Evolutionary conservation across 2,113 vertebrate genomes (phyloP), one percentile per base, ranked within the genome.

Genomic region (Sinocyclocheilus anophthalmus): DNA sequence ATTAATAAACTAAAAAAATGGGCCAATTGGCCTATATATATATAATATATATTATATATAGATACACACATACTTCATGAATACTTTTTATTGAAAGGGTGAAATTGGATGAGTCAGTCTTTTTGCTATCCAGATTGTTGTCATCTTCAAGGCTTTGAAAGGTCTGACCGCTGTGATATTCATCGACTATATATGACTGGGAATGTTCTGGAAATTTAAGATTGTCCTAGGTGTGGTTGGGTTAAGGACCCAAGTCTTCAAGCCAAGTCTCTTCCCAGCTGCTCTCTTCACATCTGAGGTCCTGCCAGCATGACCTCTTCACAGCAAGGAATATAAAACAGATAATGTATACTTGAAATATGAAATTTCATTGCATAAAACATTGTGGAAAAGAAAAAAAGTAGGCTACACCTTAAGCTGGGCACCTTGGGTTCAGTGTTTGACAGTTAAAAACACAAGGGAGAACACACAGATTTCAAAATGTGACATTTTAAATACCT

Each of bases 401-500:
- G 12, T 72, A 26, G 77, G 72, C 45, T 73, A 59, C 20, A 73
- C 42, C 37, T 81, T 81, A 63, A 65, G 39, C 22, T 20, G 10
- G 53, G 14, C 30, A 78, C 16, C 37, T 59, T 63, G n/a, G 22
- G 55, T 26, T 84, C 7, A 61, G 18, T 69, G 16, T 81, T 53
- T 26, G 69, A 45, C 76, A 72, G 67, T 76, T 81, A 77, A 86
- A 78, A 11, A 55, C 81, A 77, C 50, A 45, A 84, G 70, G 81
- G 67, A 90, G 26, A 84, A 63, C 83, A 72, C 63, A 72, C 63
- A n/a, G 61, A 50, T 83, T 87, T 87, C 82, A 86, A 48, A 63
- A 84, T 26, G 26, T 89, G 89, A 69, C 85, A 84, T 76, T 90
- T 91, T 90, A 90, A 91, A 90, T 87, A 82, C 77, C 69, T 83